Evolutionary conservation across 2,888 invertebrate genomes (phyloP).

Genomic region (Geophilus truncorum): DNA sequence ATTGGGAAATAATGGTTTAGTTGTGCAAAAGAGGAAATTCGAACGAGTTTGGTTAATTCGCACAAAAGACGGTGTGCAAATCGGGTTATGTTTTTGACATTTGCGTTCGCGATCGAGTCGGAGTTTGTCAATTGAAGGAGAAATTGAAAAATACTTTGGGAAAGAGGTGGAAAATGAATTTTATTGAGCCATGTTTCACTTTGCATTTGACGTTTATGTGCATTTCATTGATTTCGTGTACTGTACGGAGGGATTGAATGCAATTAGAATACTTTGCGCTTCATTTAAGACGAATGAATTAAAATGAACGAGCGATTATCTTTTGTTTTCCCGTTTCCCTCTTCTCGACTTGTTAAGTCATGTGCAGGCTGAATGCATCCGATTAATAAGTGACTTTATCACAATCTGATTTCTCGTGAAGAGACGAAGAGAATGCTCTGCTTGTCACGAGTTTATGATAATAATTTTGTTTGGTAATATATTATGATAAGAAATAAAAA

Average conservation of each 20-base stretch:
- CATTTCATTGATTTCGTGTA: neutral
- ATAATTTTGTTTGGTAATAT: too few relatives aligned
- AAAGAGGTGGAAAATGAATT: slow-evolving; percentile 3
- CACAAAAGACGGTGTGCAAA: neutral
- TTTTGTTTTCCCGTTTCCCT: neutral
- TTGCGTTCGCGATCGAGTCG: too few relatives aligned
- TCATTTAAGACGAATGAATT: neutral
- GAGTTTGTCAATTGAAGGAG: neutral
- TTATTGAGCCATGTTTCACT: slow-evolving; percentile 24
- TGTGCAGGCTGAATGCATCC: neutral
- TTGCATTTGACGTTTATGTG: slow-evolving; percentile 21
- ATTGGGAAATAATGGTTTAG: neutral
- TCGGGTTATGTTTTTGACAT: slow-evolving; percentile 14
- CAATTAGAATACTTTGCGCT: slow-evolving; percentile 2
- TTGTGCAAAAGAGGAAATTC: neutral
- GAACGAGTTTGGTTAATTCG: neutral
- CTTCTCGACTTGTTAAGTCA: neutral
- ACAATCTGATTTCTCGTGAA: neutral
- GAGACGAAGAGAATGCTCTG: neutral
- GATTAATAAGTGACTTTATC: neutral
- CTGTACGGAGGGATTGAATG: neutral
- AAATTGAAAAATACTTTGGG: slow-evolving; percentile 17
- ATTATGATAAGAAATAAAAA: too few relatives aligned
- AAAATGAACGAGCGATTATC: neutral
- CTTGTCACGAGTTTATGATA: neutral